Evolutionary conservation across 1,140 invertebrate genomes (phyloP).

Genomic region (Nixonia krombeini): DNA sequence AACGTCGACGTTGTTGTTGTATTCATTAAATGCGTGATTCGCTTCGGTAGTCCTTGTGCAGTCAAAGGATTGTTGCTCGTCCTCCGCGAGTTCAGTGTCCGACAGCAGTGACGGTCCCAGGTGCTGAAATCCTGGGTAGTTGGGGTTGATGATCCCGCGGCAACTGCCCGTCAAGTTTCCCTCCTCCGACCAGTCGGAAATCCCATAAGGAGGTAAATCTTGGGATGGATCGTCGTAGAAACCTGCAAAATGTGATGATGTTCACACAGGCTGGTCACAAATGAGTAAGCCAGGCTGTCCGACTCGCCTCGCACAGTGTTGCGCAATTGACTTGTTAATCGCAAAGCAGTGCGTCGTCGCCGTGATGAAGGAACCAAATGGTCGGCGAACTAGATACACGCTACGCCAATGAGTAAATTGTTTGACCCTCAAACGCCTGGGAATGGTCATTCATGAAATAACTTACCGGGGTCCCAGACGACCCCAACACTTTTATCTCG

Average conservation of each 20-base stretch:
- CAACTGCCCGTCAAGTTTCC: conserved; percentile 57
- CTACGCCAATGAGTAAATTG: no score
- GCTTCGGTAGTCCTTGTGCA: conserved; percentile 8
- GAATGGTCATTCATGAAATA: no score
- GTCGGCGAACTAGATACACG: no score
- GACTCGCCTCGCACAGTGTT: conserved; percentile 17
- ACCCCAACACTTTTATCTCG: no score
- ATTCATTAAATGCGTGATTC: conserved; percentile 19
- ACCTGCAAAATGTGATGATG: conserved; percentile 44
- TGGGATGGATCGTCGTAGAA: conserved; percentile 55
- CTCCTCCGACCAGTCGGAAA: conserved; percentile 69
- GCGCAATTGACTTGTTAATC: conserved; percentile 40
- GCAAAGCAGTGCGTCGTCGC: neutral
- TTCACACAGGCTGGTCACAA: conserved; percentile 14
- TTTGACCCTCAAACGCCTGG: no score
- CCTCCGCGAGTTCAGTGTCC: conserved; percentile 71
- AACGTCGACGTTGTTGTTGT: conserved; percentile 30
- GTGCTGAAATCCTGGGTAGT: conserved; percentile 79
- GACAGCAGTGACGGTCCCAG: conserved; percentile 62
- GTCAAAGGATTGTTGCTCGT: conserved; percentile 59
- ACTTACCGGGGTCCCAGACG: no score
- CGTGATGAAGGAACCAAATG: conserved; percentile 19
- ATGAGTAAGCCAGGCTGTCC: conserved; percentile 18
- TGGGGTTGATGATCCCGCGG: conserved; percentile 83
- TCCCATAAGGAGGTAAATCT: conserved; percentile 61